Evolutionary conservation across 1,140 invertebrate genomes (phyloP), one percentile per base, ranked within the genome.

Genomic region (Tetramorium parvispinum): DNA sequence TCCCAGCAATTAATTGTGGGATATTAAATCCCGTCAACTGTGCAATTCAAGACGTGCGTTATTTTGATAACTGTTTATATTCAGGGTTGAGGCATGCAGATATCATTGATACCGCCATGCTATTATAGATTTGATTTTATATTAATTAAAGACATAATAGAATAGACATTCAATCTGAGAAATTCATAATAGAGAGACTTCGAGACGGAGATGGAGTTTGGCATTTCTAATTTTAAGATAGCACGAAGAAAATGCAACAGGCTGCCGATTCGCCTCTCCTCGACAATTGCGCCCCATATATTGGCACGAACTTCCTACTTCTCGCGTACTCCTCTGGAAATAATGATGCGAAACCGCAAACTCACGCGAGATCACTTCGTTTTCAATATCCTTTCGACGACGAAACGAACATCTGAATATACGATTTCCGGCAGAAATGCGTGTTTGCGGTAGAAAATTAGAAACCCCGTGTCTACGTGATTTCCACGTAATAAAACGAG

Each of bases 81-180:
- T 4, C 13, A 18, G 59, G n/a, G 7, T 37, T 37, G 57, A 53
- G 16, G 10, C 13, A 51, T 4, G 18, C 8, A 10, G 27, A 16
- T 16, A 55, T 63, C 53, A 24, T 18, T 32, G 43, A 76, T 40
- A 66, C 61, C 71, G 77, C 59, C 68, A 76, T 68, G 73, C 55
- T 37, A 85, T 88, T 86, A 81, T n/a, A 73, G 53, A 88, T 79
- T 83, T 49, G 55, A 76, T 37, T 40, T 53, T n/a, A 16, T 27
- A 59, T 37, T 63, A 86, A 86, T 89, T 70, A 59, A 65, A 5
- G 21, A 37, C 59, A 46, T 24, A 77, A 87, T 49, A 40, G 37
- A 85, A 40, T 0, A 16, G 13, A 6, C 13, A 18, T 68, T 68
- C 21, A 4, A 66, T n/a, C 63, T 40, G n/a, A 21, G 3, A 46